A percentile compares a stretch with the other conserved stretches of the same genome.
Conservation (phyloP, 2,888 invertebrate genomes). For the Polietes domitor region DNA sequence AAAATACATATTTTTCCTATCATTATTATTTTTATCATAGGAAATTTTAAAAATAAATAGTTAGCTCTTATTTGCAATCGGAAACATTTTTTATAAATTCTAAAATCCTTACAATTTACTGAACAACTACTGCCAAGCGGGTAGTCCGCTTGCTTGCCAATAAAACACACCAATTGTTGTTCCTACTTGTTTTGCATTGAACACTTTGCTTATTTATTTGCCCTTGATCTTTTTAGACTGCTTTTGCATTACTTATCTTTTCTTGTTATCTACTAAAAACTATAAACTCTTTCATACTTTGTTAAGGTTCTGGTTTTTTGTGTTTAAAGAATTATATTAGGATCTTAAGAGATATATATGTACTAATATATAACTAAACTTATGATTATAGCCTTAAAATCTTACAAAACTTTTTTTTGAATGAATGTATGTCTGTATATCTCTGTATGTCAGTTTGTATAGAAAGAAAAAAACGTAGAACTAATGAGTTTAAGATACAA, state of each 20-base stretch:
- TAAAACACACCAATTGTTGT: too few relatives aligned
- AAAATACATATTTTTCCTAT: too few relatives aligned
- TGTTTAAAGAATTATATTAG: conserved; percentile 2
- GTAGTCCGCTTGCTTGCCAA: too few relatives aligned
- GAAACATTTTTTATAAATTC: too few relatives aligned
- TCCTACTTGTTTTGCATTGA: neutral
- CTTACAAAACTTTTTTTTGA: conserved; percentile 22
- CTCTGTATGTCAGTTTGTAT: conserved; percentile 25
- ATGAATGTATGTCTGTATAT: conserved; percentile 8
- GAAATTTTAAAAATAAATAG: too few relatives aligned
- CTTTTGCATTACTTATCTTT: neutral
- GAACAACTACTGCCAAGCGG: too few relatives aligned
- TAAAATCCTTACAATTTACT: too few relatives aligned
- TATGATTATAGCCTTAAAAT: conserved; percentile 29
- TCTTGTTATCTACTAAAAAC: conserved; percentile 33
- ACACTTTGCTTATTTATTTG: conserved; percentile 35
- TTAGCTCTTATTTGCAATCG: too few relatives aligned
- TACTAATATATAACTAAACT: conserved; percentile 6
- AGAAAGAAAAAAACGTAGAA: conserved; percentile 28
- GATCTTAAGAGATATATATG: conserved; percentile 14
- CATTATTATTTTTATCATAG: too few relatives aligned
- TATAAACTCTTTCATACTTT: conserved; percentile 44
- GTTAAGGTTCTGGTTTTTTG: conserved; percentile 4
- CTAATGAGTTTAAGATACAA: conserved; percentile 27
- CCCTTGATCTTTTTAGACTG: neutral